Evolutionary conservation across 2,797 vertebrate species (phyloP).

Genomic region (Enoplosus armatus): DNA sequence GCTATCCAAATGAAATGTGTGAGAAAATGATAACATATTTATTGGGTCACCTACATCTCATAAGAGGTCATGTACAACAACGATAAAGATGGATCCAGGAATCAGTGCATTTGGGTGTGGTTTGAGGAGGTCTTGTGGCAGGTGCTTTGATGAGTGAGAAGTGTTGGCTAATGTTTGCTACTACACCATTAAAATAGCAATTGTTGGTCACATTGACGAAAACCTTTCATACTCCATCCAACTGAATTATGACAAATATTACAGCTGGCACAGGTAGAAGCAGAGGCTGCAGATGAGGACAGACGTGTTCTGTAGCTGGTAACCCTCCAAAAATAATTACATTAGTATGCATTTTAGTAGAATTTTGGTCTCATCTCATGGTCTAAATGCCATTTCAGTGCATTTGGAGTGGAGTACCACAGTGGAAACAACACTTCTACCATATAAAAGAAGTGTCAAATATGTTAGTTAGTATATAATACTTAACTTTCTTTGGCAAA

Average conservation of each 20-base stretch:
- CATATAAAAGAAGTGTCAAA: no score
- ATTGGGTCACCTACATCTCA: not conserved
- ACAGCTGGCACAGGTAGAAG: conserved; percentile 18
- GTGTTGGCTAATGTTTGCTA: not conserved
- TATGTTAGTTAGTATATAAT: not conserved
- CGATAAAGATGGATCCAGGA: not conserved
- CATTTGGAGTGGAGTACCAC: not conserved
- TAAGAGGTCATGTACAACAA: not conserved
- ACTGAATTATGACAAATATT: conserved; percentile 45
- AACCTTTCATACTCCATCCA: conserved; percentile 9
- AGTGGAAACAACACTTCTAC: not conserved
- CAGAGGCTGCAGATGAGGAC: conserved; percentile 37
- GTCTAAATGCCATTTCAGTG: conserved; percentile 5
- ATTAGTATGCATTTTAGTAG: conserved; percentile 36
- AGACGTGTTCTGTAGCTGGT: conserved; percentile 40
- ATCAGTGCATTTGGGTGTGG: not conserved
- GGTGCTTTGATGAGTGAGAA: not conserved
- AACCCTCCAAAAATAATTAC: conserved; percentile 33
- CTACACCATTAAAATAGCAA: conserved; percentile 3
- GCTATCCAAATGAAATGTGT: not conserved
- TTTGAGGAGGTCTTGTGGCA: not conserved
- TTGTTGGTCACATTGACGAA: conserved; percentile 3
- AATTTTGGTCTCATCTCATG: conserved; percentile 13
- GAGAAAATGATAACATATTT: not conserved
- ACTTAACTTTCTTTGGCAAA: not conserved